Evolutionary conservation across 1,140 invertebrate genomes (phyloP).

Genomic region (Drosophila equinoxialis): DNA sequence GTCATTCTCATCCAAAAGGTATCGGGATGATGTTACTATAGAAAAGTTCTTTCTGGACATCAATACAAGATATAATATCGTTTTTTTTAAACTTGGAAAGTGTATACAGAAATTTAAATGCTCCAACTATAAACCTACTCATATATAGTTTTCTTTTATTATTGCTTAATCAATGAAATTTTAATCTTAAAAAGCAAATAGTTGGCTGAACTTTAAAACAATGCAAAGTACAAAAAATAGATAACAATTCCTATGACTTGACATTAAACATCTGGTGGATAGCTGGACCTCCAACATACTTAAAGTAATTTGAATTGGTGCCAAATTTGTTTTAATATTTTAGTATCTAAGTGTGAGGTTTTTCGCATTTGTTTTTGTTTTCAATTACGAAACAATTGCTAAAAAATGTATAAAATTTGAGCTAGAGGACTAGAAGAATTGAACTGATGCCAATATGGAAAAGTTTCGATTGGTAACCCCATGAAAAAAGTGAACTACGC

Average conservation of each 20-base stretch:
- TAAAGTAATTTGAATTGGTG: conserved; percentile 37
- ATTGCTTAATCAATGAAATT: conserved; percentile 10
- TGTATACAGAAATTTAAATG: too few relatives aligned
- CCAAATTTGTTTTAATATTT: conserved; percentile 35
- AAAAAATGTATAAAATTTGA: neutral
- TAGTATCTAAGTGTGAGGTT: neutral
- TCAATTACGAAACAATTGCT: conserved; percentile 59
- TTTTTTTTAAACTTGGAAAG: too few relatives aligned
- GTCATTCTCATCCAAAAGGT: too few relatives aligned
- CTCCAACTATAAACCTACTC: too few relatives aligned
- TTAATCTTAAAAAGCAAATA: conserved; percentile 7
- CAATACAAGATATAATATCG: too few relatives aligned
- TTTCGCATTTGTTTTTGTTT: neutral
- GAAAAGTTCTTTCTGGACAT: too few relatives aligned
- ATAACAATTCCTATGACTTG: conserved; percentile 10
- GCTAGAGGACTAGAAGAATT: too few relatives aligned
- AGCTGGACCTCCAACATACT: neutral
- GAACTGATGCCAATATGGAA: too few relatives aligned
- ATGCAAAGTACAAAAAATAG: conserved; percentile 2
- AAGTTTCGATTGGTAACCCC: neutral
- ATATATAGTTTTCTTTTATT: neutral
- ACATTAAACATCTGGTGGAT: neutral
- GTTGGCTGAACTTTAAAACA: conserved; percentile 4
- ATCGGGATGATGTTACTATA: too few relatives aligned
- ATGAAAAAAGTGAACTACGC: neutral